phyloP scores from a whole-genome alignment of 2,888 invertebrate species.

The Lasioglossum lativentre region DNA sequence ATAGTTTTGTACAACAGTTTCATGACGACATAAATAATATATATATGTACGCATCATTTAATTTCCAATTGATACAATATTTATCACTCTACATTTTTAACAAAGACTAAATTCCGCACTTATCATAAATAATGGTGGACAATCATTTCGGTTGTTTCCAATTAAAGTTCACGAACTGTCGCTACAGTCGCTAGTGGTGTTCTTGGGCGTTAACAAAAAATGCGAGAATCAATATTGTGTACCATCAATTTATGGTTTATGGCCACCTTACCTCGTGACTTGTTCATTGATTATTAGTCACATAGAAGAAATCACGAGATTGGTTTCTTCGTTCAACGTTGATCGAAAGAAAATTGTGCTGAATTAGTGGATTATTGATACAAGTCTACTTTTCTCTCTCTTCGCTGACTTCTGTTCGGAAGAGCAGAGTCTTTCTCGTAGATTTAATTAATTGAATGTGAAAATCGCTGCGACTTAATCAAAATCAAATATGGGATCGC shows the following conservation, averaged over 20 bases:
- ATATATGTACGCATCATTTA: background rate
- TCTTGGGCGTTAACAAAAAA: constrained; percentile 49
- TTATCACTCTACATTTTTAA: background rate
- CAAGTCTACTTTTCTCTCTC: background rate
- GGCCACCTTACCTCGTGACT: constrained; percentile 67
- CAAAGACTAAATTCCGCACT: background rate
- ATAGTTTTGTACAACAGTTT: too few relatives aligned
- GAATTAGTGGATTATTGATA: background rate
- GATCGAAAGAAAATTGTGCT: constrained; percentile 2
- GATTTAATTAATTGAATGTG: constrained; percentile 1
- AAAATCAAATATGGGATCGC: constrained; percentile 90
- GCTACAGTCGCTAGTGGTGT: constrained; percentile 53
- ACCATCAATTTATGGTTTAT: constrained; percentile 57
- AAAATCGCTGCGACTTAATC: background rate
- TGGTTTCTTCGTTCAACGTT: constrained; percentile 27
- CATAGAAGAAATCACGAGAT: constrained; percentile 29
- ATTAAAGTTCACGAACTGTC: constrained; percentile 19
- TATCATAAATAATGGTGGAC: background rate
- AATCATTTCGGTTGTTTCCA: background rate
- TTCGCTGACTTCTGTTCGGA: background rate
- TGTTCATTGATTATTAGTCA: constrained; percentile 60
- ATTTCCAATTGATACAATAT: background rate
- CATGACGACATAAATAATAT: background rate
- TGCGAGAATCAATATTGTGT: constrained; percentile 24
- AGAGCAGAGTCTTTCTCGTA: background rate